These are phyloP conservation scores for Sebastes baramenuke DNA, from an alignment of 2,797 vertebrate genomes.

Conservation along the genomic window DNA sequence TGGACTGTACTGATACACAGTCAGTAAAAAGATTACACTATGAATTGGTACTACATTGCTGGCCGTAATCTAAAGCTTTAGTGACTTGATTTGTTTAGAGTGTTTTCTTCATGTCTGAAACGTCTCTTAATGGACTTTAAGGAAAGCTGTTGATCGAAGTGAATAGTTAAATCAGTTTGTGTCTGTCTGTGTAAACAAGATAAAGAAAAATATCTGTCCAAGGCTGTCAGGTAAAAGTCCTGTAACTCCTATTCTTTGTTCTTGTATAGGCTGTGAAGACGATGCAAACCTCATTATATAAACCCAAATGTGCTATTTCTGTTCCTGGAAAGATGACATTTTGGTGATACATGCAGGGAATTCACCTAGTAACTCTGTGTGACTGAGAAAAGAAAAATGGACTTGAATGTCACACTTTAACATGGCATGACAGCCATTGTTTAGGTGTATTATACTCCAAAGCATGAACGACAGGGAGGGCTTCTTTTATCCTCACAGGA, in stretches of 20 bases:
- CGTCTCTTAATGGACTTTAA: not conserved
- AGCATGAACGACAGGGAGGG: not conserved
- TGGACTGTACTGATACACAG: too few species aligned
- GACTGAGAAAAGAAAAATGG: conserved; percentile 15
- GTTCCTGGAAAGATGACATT: conserved; percentile 34
- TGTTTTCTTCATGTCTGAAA: conserved; percentile 41
- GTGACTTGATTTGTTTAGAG: conserved; percentile 36
- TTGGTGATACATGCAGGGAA: conserved; percentile 6
- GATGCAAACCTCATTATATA: conserved; percentile 5
- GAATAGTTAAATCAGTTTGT: conserved; percentile 10
- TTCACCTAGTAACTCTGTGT: conserved; percentile 3
- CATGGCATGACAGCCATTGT: conserved; percentile 14
- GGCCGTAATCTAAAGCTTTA: not conserved
- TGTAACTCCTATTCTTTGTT: not conserved
- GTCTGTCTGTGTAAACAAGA: not conserved
- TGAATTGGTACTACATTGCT: too few species aligned
- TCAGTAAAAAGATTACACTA: too few species aligned
- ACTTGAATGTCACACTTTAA: conserved; percentile 46
- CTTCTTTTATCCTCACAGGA: not conserved
- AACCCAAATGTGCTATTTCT: conserved; percentile 16
- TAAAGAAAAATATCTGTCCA: not conserved
- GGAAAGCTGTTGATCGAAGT: conserved; percentile 20
- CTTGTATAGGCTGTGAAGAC: not conserved
- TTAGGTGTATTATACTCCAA: not conserved
- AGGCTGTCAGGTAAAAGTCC: not conserved